Conservation (phyloP, 1,140 invertebrate species). For the Acyrthosiphon pisum region DNA sequence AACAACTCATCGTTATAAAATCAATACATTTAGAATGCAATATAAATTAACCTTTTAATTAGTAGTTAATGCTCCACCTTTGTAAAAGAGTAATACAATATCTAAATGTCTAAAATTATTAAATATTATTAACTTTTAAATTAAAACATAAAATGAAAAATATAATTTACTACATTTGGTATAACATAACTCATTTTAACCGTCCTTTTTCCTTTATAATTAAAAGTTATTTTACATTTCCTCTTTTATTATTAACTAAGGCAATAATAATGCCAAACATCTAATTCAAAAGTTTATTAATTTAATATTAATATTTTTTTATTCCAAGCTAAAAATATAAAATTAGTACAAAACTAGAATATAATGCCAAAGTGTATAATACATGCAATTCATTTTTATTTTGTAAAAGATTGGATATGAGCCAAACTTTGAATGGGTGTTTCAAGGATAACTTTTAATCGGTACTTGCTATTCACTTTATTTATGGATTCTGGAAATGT, state of each 20-base stretch:
- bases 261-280: not conserved
- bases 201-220: not conserved
- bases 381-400: not conserved
- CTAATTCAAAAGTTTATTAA: not conserved
- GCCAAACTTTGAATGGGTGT: constrained; percentile 40
- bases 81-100: not conserved
- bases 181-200: not conserved
- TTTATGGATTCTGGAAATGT: constrained; percentile 46
- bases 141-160: not conserved
- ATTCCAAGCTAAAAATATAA: not conserved
- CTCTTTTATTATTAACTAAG: not conserved
- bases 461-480: not conserved
- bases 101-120: not conserved
- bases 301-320: not conserved
- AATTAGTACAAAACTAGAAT: not conserved
- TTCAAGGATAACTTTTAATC: constrained; percentile 31
- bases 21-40: not conserved
- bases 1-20: not conserved
- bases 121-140: not conserved
- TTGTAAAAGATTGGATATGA: constrained; percentile 22
- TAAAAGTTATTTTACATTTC: not conserved
- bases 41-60: not conserved
- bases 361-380: constrained; percentile 13
- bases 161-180: not conserved
- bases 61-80: not conserved